Conservation (phyloP, 2,113 vertebrate genomes). For the Athene noctua region DNA sequence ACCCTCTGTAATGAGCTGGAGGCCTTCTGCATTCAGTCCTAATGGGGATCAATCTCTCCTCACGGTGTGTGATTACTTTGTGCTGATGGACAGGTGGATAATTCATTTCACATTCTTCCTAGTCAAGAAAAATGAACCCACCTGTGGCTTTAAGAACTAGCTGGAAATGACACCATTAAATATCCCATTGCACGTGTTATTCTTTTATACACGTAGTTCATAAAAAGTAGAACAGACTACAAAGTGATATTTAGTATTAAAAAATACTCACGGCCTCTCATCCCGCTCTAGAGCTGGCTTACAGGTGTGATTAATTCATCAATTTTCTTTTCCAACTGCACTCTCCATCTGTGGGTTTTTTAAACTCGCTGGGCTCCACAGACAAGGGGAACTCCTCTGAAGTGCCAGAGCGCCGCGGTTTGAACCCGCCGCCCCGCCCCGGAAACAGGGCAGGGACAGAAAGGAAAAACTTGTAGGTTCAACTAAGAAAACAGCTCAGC, state of each 20-base stretch:
- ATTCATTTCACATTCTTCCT: neutral
- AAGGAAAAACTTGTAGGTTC: too few relatives aligned
- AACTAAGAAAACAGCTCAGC: too few relatives aligned
- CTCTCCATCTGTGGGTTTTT: neutral
- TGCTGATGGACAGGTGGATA: neutral
- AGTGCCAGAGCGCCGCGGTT: too few relatives aligned
- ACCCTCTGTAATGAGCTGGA: neutral
- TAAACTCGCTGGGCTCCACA: neutral
- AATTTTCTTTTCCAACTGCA: neutral
- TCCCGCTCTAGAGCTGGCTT: neutral
- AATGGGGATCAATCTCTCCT: neutral
- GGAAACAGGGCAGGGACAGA: too few relatives aligned
- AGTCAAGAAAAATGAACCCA: neutral
- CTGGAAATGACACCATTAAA: neutral
- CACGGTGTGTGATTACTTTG: neutral
- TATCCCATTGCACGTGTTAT: neutral
- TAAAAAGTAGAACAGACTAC: neutral
- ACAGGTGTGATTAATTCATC: neutral
- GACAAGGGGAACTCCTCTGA: neutral
- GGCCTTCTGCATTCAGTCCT: neutral
- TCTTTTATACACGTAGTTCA: neutral
- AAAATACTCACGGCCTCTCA: neutral
- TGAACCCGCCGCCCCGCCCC: too few relatives aligned
- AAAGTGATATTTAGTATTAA: neutral
- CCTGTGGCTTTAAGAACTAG: neutral